Conservation (phyloP, 2,888 invertebrate species). For the Spialia ferax region DNA sequence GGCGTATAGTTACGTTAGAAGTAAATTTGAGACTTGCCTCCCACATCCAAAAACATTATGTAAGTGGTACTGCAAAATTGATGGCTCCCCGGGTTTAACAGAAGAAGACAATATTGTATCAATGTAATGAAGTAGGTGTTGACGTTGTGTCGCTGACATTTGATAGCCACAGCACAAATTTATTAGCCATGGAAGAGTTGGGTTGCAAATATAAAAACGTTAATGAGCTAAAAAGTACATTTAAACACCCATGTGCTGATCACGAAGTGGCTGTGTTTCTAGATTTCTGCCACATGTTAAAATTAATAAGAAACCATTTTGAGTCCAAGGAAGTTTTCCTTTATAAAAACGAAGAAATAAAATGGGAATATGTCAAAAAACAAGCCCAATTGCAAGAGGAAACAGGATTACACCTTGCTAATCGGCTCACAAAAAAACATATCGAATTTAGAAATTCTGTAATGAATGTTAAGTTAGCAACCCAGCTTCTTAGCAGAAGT, state of each 20-base stretch:
- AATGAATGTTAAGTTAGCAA: slow-evolving; percentile 44
- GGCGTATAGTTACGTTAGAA: slow-evolving; percentile 48
- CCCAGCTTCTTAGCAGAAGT: slow-evolving; percentile 18
- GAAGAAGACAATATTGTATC: slow-evolving; percentile 28
- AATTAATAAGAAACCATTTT: slow-evolving; percentile 44
- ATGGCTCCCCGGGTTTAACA: slow-evolving; percentile 53
- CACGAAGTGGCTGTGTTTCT: slow-evolving; percentile 45
- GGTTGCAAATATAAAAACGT: slow-evolving; percentile 46
- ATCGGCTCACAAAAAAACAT: slow-evolving; percentile 42
- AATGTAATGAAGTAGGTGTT: slow-evolving; percentile 48
- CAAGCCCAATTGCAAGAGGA: background rate
- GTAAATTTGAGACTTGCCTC: slow-evolving; percentile 49
- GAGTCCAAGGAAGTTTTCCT: slow-evolving; percentile 1
- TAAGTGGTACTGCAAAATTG: slow-evolving; percentile 50
- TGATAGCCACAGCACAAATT: slow-evolving; percentile 41
- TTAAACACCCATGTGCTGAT: slow-evolving; percentile 45
- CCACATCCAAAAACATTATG: slow-evolving; percentile 52
- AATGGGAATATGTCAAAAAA: background rate
- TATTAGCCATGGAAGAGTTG: slow-evolving; percentile 41
- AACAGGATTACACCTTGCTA: slow-evolving; percentile 39
- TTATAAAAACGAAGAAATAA: background rate
- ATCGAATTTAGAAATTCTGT: slow-evolving; percentile 45
- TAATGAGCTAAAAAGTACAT: slow-evolving; percentile 44
- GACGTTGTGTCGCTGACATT: slow-evolving; percentile 47
- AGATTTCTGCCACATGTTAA: slow-evolving; percentile 44